phyloP scores from a whole-genome alignment of 2,797 vertebrate genomes.

The Chelonia mydas region DNA sequence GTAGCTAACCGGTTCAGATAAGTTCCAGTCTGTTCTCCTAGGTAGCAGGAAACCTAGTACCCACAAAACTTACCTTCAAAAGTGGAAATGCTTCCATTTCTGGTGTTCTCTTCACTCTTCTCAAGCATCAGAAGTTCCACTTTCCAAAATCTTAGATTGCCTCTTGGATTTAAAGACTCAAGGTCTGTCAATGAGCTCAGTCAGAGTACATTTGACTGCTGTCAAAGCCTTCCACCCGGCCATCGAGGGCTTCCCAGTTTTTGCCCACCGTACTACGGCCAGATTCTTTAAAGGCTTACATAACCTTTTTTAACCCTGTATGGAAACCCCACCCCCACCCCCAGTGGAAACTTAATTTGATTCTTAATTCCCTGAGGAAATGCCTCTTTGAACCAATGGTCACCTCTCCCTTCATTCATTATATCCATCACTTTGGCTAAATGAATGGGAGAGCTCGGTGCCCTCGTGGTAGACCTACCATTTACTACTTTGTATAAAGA shows the following conservation, averaged over 20 bases:
- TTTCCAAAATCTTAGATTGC: not conserved
- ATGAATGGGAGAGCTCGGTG: not conserved
- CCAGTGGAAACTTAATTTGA: not conserved
- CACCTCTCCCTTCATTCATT: not conserved
- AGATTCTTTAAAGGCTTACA: not conserved
- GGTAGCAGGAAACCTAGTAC: not conserved
- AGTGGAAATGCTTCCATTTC: not conserved
- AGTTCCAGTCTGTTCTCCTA: not conserved
- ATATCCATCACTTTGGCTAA: not conserved
- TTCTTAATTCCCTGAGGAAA: not conserved
- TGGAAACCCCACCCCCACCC: not conserved
- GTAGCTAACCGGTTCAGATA: not conserved
- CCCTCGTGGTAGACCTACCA: not conserved
- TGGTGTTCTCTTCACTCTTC: not conserved
- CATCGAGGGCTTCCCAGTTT: not conserved
- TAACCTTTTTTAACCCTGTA: not conserved
- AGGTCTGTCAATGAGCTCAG: not conserved
- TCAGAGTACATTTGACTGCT: not conserved
- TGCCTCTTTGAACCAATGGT: not conserved
- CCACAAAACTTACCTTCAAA: not conserved
- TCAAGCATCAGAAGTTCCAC: not conserved
- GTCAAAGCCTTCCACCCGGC: too few species aligned
- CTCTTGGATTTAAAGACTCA: too few species aligned
- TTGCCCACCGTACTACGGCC: not conserved
- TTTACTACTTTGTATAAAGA: not conserved